Conservation (phyloP, 2,797 vertebrate genomes). For the Bufotes viridis region DNA sequence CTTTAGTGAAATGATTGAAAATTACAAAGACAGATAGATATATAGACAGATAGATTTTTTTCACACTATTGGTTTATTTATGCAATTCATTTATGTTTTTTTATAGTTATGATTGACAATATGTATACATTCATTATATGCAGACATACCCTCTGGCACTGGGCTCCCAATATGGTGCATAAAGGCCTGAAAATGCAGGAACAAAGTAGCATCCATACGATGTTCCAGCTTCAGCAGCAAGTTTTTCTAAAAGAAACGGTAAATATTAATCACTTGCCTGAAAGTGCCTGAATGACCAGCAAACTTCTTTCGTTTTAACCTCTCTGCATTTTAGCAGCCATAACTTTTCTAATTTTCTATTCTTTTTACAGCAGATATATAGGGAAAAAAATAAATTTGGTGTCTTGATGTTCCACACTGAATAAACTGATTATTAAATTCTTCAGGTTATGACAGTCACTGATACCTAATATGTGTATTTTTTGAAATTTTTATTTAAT, state of each 20-base stretch:
- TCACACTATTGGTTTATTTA: neutral
- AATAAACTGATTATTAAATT: no score
- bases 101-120: neutral
- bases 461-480: no score
- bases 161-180: slow-evolving; percentile 97
- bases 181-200: slow-evolving; percentile 95
- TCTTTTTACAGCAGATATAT: no score
- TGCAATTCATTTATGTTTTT: neutral
- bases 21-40: neutral
- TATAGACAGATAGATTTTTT: neutral
- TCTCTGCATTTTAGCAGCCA: no score
- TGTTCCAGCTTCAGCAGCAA: slow-evolving; percentile 90
- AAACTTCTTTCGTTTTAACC: no score
- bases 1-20: no score
- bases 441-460: no score
- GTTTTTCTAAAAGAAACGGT: slow-evolving; percentile 78
- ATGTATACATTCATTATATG: neutral
- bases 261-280: slow-evolving; percentile 1
- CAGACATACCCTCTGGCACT: slow-evolving; percentile 90
- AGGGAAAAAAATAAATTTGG: no score
- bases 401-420: no score
- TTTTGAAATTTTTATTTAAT: no score
- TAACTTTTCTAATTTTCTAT: no score
- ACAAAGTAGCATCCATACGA: slow-evolving; percentile 98
- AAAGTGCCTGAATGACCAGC: no score